Evolutionary conservation across 2,797 vertebrate species (phyloP).

Genomic region (Lophius americanus): DNA sequence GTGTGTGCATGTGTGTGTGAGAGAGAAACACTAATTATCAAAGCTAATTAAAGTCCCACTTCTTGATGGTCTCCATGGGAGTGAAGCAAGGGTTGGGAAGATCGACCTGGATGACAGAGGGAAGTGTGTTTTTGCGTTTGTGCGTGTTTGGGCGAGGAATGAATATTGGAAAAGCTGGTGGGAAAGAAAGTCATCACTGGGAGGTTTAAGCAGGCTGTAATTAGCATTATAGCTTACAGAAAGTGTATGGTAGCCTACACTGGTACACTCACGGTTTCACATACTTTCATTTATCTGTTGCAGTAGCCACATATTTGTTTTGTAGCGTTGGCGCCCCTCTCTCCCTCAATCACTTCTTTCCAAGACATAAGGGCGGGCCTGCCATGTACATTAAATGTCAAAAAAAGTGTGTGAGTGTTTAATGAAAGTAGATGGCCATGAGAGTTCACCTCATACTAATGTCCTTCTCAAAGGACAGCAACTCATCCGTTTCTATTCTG

Average conservation of each 20-base stretch:
- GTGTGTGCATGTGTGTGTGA: conserved; percentile 11
- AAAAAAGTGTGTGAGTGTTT: no score
- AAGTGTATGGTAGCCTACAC: not conserved
- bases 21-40: conserved; percentile 68
- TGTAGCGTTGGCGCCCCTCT: not conserved
- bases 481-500: no score
- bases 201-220: not conserved
- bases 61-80: conserved; percentile 69
- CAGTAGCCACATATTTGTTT: not conserved
- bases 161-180: conserved; percentile 11
- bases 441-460: no score
- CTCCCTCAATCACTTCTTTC: no score
- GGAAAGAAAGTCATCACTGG: conserved; percentile 2
- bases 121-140: conserved; percentile 5
- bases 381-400: no score
- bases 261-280: not conserved
- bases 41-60: conserved; percentile 77
- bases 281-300: not conserved
- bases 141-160: not conserved
- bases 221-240: conserved; percentile 1
- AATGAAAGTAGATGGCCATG: no score
- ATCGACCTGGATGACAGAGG: conserved; percentile 65
- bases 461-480: no score
- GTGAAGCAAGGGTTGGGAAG: conserved; percentile 10
- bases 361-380: no score